phyloP scores from a whole-genome alignment of 2,888 invertebrate genomes.

The Melieria crassipennis region DNA sequence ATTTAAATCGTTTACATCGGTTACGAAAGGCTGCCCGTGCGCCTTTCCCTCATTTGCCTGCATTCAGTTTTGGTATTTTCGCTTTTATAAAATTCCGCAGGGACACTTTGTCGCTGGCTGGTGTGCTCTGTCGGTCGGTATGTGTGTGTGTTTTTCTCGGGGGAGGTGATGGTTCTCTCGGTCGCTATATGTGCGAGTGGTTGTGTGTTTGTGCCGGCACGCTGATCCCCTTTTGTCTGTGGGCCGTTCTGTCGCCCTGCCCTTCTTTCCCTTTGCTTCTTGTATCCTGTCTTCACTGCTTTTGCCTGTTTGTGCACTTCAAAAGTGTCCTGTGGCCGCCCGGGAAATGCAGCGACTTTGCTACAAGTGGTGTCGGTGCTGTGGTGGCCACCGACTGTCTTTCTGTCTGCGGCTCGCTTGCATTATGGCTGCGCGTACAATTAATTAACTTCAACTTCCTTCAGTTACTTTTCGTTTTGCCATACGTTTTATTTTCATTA shows the following conservation, averaged over 20 bases:
- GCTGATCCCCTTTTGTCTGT: not conserved
- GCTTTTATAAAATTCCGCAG: slow-evolving; percentile 22
- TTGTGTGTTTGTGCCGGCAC: not conserved
- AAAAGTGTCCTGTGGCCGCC: too few species aligned
- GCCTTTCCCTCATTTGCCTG: not conserved
- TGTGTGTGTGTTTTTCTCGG: not conserved
- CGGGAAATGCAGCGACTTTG: too few species aligned
- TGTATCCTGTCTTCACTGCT: too few species aligned
- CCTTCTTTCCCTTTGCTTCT: too few species aligned
- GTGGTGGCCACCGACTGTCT: too few species aligned
- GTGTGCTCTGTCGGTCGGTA: slow-evolving; percentile 9
- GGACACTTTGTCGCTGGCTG: slow-evolving; percentile 23
- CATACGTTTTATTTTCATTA: slow-evolving; percentile 5
- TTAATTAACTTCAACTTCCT: slow-evolving; percentile 25
- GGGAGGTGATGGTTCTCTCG: too few species aligned
- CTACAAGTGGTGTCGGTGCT: too few species aligned
- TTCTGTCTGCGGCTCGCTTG: not conserved
- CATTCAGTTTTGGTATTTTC: not conserved
- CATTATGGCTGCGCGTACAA: not conserved
- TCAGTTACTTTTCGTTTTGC: slow-evolving; percentile 34
- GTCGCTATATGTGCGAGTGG: not conserved
- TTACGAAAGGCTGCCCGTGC: slow-evolving; percentile 34
- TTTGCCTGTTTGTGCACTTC: too few species aligned
- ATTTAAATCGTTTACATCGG: slow-evolving; percentile 56
- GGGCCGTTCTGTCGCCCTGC: not conserved